These are phyloP conservation scores for Gulo gulo DNA, from an alignment of 2,113 vertebrate genomes.

Conservation along the genomic window DNA sequence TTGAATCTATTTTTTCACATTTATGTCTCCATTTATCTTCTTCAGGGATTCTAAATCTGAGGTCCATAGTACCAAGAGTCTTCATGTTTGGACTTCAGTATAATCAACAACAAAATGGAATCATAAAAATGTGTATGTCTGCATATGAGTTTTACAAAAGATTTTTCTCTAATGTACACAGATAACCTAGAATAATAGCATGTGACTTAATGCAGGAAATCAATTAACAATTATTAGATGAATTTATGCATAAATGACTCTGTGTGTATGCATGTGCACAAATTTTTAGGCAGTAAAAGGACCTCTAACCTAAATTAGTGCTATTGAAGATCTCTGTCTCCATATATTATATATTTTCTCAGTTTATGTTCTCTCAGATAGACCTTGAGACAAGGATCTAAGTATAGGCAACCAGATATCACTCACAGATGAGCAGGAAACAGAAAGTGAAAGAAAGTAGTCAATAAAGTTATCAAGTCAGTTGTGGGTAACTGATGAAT, in stretches of 20 bases:
- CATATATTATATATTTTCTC: background rate
- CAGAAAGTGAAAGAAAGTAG: background rate
- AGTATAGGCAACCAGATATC: background rate
- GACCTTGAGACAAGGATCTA: background rate
- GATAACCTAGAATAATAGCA: background rate
- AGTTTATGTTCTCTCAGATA: background rate
- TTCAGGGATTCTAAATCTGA: background rate
- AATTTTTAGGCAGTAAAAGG: background rate
- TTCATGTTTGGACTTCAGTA: background rate
- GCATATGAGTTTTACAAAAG: background rate
- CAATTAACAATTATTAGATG: background rate
- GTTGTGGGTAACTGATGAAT: background rate
- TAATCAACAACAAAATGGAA: background rate
- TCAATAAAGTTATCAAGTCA: background rate
- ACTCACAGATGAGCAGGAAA: background rate
- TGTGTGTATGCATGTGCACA: background rate
- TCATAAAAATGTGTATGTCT: background rate
- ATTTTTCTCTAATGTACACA: background rate
- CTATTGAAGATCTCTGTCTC: background rate
- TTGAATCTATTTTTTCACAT: background rate
- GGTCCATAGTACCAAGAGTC: fast-evolving
- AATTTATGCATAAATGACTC: background rate
- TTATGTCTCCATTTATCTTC: background rate
- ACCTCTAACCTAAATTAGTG: background rate
- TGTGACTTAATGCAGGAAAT: background rate